Conservation (phyloP, 30 jellyfish, hydroid and myxozoan species). For the Sanderia malayensis region DNA sequence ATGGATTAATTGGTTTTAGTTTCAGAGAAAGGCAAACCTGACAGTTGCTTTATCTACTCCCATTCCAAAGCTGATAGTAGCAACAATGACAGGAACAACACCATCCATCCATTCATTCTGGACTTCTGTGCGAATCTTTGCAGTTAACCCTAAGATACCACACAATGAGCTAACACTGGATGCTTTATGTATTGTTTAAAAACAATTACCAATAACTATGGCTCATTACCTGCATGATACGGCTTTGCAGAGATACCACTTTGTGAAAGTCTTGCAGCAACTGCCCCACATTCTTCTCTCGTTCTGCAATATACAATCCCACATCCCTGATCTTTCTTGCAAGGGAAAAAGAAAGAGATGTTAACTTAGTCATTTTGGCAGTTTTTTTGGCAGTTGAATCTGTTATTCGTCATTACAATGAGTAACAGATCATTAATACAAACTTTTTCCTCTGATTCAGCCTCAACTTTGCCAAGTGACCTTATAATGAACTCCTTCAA, state of each 20-base stretch:
- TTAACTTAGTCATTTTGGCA: no score
- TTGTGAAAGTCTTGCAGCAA: conserved; percentile 69
- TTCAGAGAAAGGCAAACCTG: no score
- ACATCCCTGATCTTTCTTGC: conserved; percentile 73
- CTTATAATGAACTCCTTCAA: conserved; percentile 38
- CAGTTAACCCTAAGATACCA: conserved; percentile 74
- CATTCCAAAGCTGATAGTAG: conserved; percentile 99
- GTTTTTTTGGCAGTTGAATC: no score
- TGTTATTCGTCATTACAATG: no score
- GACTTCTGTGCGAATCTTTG: conserved; percentile 46
- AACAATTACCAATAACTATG: no score
- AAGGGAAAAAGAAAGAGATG: not conserved
- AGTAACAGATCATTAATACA: no score
- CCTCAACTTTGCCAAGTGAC: conserved; percentile 32
- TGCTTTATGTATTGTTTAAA: no score
- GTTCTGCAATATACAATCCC: conserved; percentile 96
- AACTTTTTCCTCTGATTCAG: conserved; percentile 26
- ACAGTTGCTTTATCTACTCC: conserved; percentile 96
- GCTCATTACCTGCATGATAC: conserved; percentile 88
- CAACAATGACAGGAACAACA: conserved; percentile 74
- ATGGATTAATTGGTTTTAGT: no score
- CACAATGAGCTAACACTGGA: no score
- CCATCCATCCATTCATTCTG: conserved; percentile 96
- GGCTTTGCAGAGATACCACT: conserved; percentile 78
- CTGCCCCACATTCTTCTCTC: conserved; percentile 77